Conservation (phyloP, 2,888 invertebrate genomes). For the Stenolophus ochropezus region DNA sequence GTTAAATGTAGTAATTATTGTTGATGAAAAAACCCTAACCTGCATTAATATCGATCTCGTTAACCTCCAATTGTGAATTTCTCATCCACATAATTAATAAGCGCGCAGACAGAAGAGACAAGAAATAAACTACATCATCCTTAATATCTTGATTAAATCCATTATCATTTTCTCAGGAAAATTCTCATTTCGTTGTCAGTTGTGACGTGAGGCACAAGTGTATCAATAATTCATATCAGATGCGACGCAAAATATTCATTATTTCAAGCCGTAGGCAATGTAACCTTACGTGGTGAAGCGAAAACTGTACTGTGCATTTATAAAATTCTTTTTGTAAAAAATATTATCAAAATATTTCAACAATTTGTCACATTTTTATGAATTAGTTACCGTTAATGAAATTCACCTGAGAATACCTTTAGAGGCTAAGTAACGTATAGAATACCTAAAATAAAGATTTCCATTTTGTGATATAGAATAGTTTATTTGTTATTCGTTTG, state of each 20-base stretch:
- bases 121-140: conserved; percentile 10
- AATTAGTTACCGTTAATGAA: too few species aligned
- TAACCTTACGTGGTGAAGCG: not conserved
- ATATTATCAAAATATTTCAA: not conserved
- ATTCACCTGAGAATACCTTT: too few species aligned
- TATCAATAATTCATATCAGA: conserved; percentile 31
- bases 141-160: conserved; percentile 24
- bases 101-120: not conserved
- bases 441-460: too few species aligned
- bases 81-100: conserved; percentile 5
- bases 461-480: too few species aligned
- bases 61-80: not conserved
- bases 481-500: too few species aligned
- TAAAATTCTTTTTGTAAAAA: not conserved
- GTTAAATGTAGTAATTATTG: not conserved
- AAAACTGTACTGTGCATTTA: not conserved
- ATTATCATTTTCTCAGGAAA: conserved; percentile 22
- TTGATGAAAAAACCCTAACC: not conserved
- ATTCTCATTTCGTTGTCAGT: conserved; percentile 12
- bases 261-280: conserved; percentile 4
- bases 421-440: too few species aligned
- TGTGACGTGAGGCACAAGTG: not conserved
- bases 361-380: too few species aligned
- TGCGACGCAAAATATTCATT: conserved; percentile 11
- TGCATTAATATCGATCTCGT: not conserved